Base-by-base conservation (phyloP, 2,797 vertebrate genomes). In the Natrix natrix region DNA sequence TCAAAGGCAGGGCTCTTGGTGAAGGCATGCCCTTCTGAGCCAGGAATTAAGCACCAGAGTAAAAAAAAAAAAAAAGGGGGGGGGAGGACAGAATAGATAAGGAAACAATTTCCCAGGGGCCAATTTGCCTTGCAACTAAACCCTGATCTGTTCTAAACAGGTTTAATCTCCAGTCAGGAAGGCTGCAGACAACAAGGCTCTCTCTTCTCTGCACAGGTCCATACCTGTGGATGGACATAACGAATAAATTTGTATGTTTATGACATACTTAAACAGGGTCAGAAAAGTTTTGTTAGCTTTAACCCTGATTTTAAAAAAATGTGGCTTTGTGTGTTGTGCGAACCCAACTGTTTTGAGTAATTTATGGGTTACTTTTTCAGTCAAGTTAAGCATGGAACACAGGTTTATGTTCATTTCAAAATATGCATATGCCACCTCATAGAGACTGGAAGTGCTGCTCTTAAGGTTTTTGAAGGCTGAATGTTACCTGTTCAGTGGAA, bases 1-100 rank as follows among this genome's bases (percentile, higher is more conserved):
- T 95, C 96, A 96, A 96, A 96, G 97, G 96, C 96, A 96, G 95
- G 95, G 97, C 96, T 96, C 96, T 96, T 95, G n/a, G 96, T 96
- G 95, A 92, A 92, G 94, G 88, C 91, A 86, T 94, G 78, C 90
- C 90, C 60, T 95, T 89, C 90, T 92, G 93, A 69, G 16, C 57
- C 93, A 90, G 92, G 94, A 94, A 91, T 43, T 37, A 52, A 43
- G 8, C 0, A 3, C 16, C 74, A 8, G 17, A 94, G 94, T 95
- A 92, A 88, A 91, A 52, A 43, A 43, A 91, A 52, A 43, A 43
- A 43, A 43, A 43, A 43, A 43, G 43, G 61, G 88, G 59, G 86
- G 61, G 14, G 86, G 89, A 56, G 54, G 86, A 93, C 16, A 26
- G 61, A 90, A 66, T 13, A 86, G 13, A 95, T 69, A 96, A 94